phyloP scores from a whole-genome alignment of 1,140 invertebrate species.

The Drosophila grimshawi region DNA sequence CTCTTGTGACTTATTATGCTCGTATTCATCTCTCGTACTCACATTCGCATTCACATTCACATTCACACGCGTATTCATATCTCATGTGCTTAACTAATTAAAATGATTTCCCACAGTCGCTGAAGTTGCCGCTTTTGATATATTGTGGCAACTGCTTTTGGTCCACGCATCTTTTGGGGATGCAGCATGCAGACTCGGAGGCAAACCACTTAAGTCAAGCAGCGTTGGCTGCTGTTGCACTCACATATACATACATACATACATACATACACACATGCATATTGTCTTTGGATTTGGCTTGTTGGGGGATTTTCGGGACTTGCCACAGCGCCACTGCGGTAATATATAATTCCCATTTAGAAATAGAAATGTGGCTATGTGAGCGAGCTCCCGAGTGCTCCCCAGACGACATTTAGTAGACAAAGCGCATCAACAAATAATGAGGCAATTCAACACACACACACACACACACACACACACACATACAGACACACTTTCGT shows the following conservation, averaged over 20 bases:
- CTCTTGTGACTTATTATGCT: constrained; percentile 14
- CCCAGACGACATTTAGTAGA: constrained; percentile 53
- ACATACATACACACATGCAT: neutral
- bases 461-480: constrained; percentile 8
- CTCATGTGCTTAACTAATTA: constrained; percentile 39
- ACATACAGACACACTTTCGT: neutral
- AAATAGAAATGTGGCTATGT: constrained; percentile 30
- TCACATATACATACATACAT: constrained; percentile 2
- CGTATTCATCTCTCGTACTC: constrained; percentile 4
- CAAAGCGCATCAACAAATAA: constrained; percentile 44
- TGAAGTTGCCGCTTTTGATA: constrained; percentile 39
- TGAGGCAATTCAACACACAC: constrained; percentile 22
- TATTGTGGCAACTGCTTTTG: constrained; percentile 53
- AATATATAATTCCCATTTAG: constrained; percentile 11
- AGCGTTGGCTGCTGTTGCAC: constrained; percentile 3
- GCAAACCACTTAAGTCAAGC: constrained; percentile 51
- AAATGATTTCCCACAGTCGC: constrained; percentile 53
- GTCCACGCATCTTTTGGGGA: constrained; percentile 10
- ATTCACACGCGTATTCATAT: constrained; percentile 1
- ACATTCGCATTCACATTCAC: constrained; percentile 6
- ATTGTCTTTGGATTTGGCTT: constrained; percentile 3
- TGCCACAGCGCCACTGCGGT: neutral
- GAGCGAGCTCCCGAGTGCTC: constrained; percentile 18
- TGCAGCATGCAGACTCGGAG: constrained; percentile 6
- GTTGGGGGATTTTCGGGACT: constrained; percentile 1